Evolutionary conservation across 92 coral and sea anemone species (phyloP), one percentile per base, ranked within the genome.

Genomic region (Isaurus tuberculatus): DNA sequence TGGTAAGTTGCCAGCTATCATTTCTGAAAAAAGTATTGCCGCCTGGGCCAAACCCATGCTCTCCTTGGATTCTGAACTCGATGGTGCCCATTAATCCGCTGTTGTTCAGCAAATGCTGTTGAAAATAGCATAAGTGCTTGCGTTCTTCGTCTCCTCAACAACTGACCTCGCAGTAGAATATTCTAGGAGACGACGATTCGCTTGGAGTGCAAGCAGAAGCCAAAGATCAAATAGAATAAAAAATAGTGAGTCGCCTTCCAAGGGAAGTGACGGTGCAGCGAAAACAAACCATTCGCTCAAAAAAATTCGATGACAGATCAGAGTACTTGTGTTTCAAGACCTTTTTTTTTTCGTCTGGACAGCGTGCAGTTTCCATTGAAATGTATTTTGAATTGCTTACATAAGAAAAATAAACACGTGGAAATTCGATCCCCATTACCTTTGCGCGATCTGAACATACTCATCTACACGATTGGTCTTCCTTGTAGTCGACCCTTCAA

Each of bases 11-110:
- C 77, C 77, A 8, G 57, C 70, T 80, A 73, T 40, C 22, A 73
- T 51, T 33, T 19, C 8, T 72, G 22, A 42, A 73, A 72, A 55
- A 84, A 73, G 13, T 53, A 63, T 46, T 83, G 86, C 37, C 46
- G 64, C 26, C 86, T 73, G 32, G 73, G 43, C 86, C 86, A 83
- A 28, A 75, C 43, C 79, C 82, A 84, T 13, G 73, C 34, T 73
- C 87, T 83, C 23, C 87, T 64, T 51, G 42, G 42, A 26, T 37
- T 70, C 9, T 26, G 28, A 70, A 70, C 20, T 43, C 34, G 60
- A 48, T 16, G 0, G 55, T 16, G 55, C 7, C 55, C 55, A 48
- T 48, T 48, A 48, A 48, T 1, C 55, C 19, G 55, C 55, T 48
- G 55, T 48, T 48, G 55, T 43, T 28, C 43, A 72, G 25, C 63